Percentiles rank a stretch among this genome's conserved stretches.
Evolutionary conservation across 2,113 vertebrate species (phyloP).

Genomic region (Caranx ignobilis): DNA sequence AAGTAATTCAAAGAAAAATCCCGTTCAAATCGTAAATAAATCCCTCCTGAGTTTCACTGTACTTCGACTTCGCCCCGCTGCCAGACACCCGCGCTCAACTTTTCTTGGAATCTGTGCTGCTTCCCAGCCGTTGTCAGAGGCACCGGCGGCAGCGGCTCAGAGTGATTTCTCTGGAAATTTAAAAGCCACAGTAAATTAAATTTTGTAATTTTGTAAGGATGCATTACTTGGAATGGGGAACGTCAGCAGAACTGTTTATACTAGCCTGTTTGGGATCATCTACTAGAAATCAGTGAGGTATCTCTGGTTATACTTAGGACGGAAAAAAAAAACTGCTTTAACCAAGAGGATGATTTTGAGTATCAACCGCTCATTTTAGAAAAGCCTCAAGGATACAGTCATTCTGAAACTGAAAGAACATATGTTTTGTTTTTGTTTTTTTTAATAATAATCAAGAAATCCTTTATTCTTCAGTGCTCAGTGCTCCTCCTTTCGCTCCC

Average conservation of each 20-base stretch:
- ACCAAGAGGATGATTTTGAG: neutral
- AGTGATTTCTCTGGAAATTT: constrained; percentile 31
- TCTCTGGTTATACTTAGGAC: neutral
- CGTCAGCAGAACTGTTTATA: neutral
- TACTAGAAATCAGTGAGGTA: neutral
- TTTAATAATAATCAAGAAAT: no score
- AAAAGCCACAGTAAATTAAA: constrained; percentile 10
- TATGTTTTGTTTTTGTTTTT: no score
- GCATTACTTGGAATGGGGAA: constrained; percentile 3
- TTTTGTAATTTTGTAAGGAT: neutral
- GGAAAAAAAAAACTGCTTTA: constrained; percentile 6
- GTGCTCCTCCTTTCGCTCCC: no score
- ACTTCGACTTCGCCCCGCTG: constrained; percentile 21
- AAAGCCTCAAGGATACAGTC: neutral
- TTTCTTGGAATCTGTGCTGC: constrained; percentile 46
- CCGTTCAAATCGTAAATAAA: constrained; percentile 39
- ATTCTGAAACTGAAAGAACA: neutral
- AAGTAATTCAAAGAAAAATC: constrained; percentile 44
- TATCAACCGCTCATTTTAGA: neutral
- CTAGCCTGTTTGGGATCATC: neutral
- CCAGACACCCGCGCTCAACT: constrained; percentile 25
- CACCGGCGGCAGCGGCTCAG: constrained; percentile 6
- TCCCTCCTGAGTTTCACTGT: constrained; percentile 3
- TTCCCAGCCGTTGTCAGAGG: no score
- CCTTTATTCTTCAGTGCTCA: no score